These are phyloP conservation scores for Drosophila dives DNA, from an alignment of 2,888 invertebrate species.

Conservation along the genomic window DNA sequence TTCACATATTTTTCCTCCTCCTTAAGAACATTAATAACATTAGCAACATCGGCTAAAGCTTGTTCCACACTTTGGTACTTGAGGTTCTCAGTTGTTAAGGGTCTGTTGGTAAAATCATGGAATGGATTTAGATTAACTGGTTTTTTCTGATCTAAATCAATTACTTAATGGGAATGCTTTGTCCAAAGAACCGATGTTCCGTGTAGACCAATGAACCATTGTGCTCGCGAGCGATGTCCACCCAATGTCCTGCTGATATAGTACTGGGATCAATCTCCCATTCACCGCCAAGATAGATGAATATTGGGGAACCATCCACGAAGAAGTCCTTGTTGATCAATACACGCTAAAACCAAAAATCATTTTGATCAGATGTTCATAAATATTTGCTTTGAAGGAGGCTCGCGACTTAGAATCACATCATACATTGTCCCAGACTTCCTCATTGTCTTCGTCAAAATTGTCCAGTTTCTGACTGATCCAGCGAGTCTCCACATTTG, in stretches of 20 bases:
- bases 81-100: slow-evolving; percentile 84
- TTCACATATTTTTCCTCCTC: slow-evolving; percentile 66
- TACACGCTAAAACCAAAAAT: slow-evolving; percentile 78
- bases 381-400: no score
- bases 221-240: slow-evolving; percentile 86
- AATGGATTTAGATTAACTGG: neutral
- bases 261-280: slow-evolving; percentile 87
- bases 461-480: slow-evolving; percentile 86
- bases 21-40: slow-evolving; percentile 85
- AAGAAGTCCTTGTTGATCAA: slow-evolving; percentile 85
- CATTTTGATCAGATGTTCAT: no score
- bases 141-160: slow-evolving; percentile 43
- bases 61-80: slow-evolving; percentile 87
- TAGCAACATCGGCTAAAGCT: slow-evolving; percentile 88
- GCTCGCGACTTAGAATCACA: neutral
- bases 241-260: slow-evolving; percentile 87
- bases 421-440: slow-evolving; percentile 85
- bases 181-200: slow-evolving; percentile 92
- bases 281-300: slow-evolving; percentile 89
- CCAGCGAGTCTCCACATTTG: slow-evolving; percentile 80
- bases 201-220: slow-evolving; percentile 89
- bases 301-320: slow-evolving; percentile 86
- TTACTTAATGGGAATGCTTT: slow-evolving; percentile 89
- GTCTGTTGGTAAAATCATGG: neutral
- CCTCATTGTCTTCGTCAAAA: slow-evolving; percentile 86